A percentile compares a stretch with the other conserved stretches of the same genome.
Evolutionary conservation across 2,888 invertebrate genomes (phyloP).

Genomic region (Sminthurides aquaticus): DNA sequence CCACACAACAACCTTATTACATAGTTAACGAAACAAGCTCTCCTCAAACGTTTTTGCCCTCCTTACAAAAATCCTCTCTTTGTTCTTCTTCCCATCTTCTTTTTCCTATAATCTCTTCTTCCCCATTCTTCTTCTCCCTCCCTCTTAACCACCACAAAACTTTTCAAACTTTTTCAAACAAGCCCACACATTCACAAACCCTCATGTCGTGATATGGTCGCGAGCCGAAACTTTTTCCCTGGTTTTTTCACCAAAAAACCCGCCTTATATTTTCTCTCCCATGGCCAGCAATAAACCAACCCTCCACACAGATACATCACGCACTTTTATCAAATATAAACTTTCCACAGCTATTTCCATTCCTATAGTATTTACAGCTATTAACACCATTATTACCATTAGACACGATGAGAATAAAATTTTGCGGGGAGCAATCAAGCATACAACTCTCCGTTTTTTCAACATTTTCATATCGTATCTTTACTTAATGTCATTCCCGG

Average conservation of each 20-base stretch:
- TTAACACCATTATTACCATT: background rate
- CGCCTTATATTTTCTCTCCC: background rate
- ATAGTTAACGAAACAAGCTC: too few species aligned
- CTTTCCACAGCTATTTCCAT: background rate
- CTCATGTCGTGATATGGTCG: slow-evolving; percentile 24
- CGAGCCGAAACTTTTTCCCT: slow-evolving; percentile 16
- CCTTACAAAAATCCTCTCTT: too few species aligned
- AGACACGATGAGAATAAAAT: slow-evolving; percentile 4
- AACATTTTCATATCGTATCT: too few species aligned
- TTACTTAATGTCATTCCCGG: too few species aligned
- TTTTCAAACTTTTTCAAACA: background rate
- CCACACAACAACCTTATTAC: too few species aligned
- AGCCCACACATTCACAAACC: background rate
- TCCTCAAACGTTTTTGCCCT: too few species aligned
- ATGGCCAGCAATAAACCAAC: too few species aligned
- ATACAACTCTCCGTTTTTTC: background rate
- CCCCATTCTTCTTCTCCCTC: background rate
- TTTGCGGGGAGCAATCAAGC: slow-evolving; percentile 3
- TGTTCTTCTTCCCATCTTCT: too few species aligned
- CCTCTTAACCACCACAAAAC: background rate
- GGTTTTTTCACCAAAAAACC: background rate
- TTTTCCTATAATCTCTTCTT: background rate
- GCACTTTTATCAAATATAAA: background rate
- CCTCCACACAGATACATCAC: background rate
- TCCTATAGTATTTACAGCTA: too few species aligned